These are phyloP conservation scores for Pristionchus mayeri DNA, from an alignment of 2,888 invertebrate species.

Conservation along the genomic window DNA sequence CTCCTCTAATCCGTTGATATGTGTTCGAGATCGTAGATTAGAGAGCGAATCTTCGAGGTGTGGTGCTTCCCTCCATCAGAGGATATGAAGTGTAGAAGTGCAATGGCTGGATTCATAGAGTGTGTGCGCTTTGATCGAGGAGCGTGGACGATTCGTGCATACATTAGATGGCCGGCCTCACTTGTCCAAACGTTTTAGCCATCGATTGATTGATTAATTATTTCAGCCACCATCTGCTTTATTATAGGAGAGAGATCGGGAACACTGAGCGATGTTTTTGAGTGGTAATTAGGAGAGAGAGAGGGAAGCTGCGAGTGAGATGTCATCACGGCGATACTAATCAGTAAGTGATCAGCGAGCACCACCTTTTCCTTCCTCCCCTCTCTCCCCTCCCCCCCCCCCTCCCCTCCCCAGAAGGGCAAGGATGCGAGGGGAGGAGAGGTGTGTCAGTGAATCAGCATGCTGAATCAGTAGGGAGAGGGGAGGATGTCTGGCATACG, in stretches of 20 bases:
- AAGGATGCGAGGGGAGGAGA: not conserved
- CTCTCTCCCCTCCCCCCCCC: conserved; percentile 15
- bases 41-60: too few species aligned
- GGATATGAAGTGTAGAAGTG: not conserved
- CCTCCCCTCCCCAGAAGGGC: not conserved
- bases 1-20: conserved; percentile 18
- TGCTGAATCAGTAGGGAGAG: conserved; percentile 33
- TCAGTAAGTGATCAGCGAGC: conserved; percentile 38
- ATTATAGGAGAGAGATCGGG: not conserved
- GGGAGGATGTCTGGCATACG: conserved; percentile 24
- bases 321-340: conserved; percentile 37
- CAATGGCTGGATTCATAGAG: not conserved
- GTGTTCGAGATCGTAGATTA: conserved; percentile 6
- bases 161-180: too few species aligned
- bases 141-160: not conserved
- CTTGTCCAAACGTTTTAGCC: too few species aligned
- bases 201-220: conserved; percentile 22
- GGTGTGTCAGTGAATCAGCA: not conserved
- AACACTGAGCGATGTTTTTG: not conserved
- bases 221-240: not conserved
- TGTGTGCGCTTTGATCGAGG: not conserved
- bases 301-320: not conserved
- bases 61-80: not conserved
- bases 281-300: conserved; percentile 3
- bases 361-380: not conserved